Percentiles rank a stretch among this genome's conserved stretches.
Evolutionary conservation across 2,113 vertebrate genomes (phyloP).

Genomic region (Proteles cristata): DNA sequence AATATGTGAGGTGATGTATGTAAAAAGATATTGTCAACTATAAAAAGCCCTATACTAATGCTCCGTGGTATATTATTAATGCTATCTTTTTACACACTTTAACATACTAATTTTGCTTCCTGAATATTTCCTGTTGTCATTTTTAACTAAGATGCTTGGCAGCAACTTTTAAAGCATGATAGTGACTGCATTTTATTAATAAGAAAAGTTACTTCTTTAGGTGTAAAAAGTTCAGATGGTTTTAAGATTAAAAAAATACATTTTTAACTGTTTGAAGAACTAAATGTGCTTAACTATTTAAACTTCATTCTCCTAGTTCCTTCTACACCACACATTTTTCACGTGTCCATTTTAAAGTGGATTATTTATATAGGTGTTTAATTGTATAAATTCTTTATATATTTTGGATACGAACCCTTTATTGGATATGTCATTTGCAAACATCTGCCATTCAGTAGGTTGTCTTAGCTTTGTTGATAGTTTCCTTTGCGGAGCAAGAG

Average conservation of each 20-base stretch:
- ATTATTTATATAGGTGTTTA: too few relatives aligned
- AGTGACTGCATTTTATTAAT: conserved; percentile 44
- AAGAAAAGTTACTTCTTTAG: conserved; percentile 24
- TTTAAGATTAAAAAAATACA: conserved; percentile 22
- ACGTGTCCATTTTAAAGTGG: too few relatives aligned
- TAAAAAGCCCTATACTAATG: background rate
- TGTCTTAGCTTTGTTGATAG: too few relatives aligned
- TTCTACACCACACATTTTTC: background rate
- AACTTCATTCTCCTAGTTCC: background rate
- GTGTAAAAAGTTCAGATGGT: conserved; percentile 14
- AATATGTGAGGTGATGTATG: background rate
- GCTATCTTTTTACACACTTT: background rate
- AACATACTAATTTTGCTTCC: background rate
- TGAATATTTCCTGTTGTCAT: conserved; percentile 3
- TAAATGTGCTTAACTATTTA: conserved; percentile 17
- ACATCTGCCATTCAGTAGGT: too few relatives aligned
- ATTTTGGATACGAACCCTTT: too few relatives aligned
- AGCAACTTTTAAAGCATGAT: conserved; percentile 32
- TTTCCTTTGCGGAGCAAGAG: too few relatives aligned
- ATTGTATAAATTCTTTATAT: too few relatives aligned
- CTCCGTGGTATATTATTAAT: conserved; percentile 31
- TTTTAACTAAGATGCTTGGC: conserved; percentile 22
- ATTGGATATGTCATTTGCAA: too few relatives aligned
- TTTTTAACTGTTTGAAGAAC: conserved; percentile 12
- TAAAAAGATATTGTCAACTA: background rate